Conservation (phyloP, 2,113 vertebrate species). For the Pteropus alecto region DNA sequence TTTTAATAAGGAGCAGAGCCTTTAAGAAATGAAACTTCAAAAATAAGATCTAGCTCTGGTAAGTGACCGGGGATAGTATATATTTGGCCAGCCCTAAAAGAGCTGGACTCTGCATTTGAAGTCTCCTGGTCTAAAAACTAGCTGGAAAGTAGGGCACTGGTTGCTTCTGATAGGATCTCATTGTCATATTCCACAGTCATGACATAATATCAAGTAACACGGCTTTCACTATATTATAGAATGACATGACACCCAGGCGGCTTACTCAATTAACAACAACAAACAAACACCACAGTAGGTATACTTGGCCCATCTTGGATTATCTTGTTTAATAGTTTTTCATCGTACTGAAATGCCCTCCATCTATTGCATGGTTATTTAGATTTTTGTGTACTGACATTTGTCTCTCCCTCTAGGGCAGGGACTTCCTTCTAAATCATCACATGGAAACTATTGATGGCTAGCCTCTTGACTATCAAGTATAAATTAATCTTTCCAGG, state of each 20-base stretch:
- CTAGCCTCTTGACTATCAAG: slow-evolving; percentile 11
- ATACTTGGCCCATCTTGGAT: neutral
- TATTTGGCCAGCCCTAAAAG: neutral
- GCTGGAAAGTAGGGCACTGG: neutral
- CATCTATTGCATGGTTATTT: neutral
- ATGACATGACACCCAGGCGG: neutral
- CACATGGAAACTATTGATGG: neutral
- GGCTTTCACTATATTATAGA: neutral
- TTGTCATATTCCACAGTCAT: neutral
- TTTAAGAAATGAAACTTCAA: slow-evolving; percentile 21
- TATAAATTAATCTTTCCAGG: slow-evolving; percentile 29
- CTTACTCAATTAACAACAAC: neutral
- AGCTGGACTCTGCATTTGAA: neutral
- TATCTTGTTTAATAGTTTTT: neutral
- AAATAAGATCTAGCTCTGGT: neutral
- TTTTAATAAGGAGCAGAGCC: slow-evolving; percentile 29
- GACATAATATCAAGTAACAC: neutral
- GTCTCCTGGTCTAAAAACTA: neutral
- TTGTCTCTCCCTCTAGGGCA: neutral
- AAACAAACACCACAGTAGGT: neutral
- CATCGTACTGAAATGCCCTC: neutral
- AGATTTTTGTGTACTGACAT: neutral
- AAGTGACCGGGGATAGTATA: neutral
- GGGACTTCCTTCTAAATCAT: neutral
- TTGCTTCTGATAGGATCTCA: neutral